phyloP scores from a whole-genome alignment of 2,888 invertebrate genomes.

The Fissipunctia ypsillon region DNA sequence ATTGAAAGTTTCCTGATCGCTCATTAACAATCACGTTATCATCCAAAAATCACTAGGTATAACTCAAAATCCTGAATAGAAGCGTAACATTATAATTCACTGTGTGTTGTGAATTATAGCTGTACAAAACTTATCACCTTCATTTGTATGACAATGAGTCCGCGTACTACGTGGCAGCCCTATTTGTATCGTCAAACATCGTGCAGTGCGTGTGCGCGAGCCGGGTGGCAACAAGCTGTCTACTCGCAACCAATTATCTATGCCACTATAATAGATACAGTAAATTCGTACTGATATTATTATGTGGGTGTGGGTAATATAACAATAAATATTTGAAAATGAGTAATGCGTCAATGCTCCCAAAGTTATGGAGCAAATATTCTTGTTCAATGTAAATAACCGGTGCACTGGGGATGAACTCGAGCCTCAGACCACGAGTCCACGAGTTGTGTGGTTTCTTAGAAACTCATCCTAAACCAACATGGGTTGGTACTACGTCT shows the following conservation, averaged over 20 bases:
- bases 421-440: background rate
- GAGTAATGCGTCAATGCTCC: slow-evolving; percentile 64
- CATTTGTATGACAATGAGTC: slow-evolving; percentile 52
- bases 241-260: slow-evolving; percentile 76
- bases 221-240: slow-evolving; percentile 82
- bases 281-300: slow-evolving; percentile 66
- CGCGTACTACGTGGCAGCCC: slow-evolving; percentile 57
- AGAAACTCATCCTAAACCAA: slow-evolving; percentile 57
- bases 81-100: slow-evolving; percentile 58
- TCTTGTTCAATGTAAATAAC: slow-evolving; percentile 27
- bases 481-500: slow-evolving; percentile 26
- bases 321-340: slow-evolving; percentile 69
- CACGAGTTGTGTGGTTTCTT: slow-evolving; percentile 37
- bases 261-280: slow-evolving; percentile 71
- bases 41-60: slow-evolving; percentile 33
- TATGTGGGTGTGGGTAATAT: slow-evolving; percentile 67
- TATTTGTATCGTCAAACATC: slow-evolving; percentile 53
- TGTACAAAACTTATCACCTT: slow-evolving; percentile 49
- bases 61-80: slow-evolving; percentile 45
- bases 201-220: slow-evolving; percentile 66
- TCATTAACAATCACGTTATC: slow-evolving; percentile 42
- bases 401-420: slow-evolving; percentile 30
- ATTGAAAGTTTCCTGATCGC: slow-evolving; percentile 22
- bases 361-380: slow-evolving; percentile 36
- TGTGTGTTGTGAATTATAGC: slow-evolving; percentile 39